Percentiles rank a stretch among this genome's conserved stretches.
phyloP scores from a whole-genome alignment of 2,888 invertebrate species.

The Gerris lacustris region DNA sequence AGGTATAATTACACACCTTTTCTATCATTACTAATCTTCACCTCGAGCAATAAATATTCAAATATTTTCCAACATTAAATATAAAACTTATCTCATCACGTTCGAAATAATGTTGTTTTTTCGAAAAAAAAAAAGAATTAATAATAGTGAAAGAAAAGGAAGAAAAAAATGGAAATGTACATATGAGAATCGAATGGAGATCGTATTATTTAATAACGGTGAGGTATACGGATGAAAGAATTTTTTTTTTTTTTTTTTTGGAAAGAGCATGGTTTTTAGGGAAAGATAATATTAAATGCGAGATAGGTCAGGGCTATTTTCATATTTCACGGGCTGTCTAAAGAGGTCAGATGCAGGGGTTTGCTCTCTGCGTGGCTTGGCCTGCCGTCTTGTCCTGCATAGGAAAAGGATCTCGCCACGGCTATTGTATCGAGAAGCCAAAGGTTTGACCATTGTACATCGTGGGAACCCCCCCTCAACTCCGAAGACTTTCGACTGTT shows the following conservation, averaged over 20 bases:
- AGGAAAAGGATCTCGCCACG: not conserved
- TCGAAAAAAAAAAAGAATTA: too few relatives aligned
- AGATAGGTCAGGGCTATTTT: not conserved
- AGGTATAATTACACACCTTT: too few relatives aligned
- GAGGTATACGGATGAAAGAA: too few relatives aligned
- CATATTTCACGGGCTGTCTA: not conserved
- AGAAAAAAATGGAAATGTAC: too few relatives aligned
- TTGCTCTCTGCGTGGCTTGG: not conserved
- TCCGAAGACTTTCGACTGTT: not conserved
- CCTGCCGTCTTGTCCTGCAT: not conserved
- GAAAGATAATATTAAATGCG: not conserved
- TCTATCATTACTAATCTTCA: too few relatives aligned
- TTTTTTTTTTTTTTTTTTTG: not conserved
- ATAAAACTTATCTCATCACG: too few relatives aligned
- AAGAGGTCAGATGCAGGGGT: not conserved
- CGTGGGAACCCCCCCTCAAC: not conserved
- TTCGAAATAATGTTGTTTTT: too few relatives aligned
- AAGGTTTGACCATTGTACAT: conserved; percentile 5
- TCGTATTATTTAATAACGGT: too few relatives aligned
- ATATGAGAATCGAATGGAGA: too few relatives aligned
- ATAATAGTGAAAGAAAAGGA: too few relatives aligned
- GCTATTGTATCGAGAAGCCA: not conserved
- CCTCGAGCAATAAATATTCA: too few relatives aligned
- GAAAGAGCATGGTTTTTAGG: not conserved
- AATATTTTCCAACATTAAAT: too few relatives aligned